phyloP scores from a whole-genome alignment of 2,113 vertebrate genomes.

The Pelmatolapia mariae region DNA sequence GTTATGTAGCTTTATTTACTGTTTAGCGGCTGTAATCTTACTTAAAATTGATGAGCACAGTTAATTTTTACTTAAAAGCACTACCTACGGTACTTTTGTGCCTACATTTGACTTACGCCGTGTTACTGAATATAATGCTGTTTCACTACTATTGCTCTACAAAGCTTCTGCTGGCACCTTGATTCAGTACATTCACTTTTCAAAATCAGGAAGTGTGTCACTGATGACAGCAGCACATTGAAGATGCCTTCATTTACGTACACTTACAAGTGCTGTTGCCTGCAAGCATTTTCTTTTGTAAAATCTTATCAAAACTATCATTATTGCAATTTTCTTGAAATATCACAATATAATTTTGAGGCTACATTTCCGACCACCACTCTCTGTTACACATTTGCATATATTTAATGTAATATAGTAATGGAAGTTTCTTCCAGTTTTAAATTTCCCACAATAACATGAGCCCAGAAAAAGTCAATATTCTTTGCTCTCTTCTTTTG shows the following conservation, averaged over 20 bases:
- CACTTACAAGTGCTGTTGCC: background rate
- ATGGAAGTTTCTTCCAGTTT: background rate
- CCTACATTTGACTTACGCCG: background rate
- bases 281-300: background rate
- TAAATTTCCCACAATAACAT: background rate
- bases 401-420: background rate
- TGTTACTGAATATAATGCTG: background rate
- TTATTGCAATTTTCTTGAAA: background rate
- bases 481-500: background rate
- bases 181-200: background rate
- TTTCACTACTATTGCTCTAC: background rate
- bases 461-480: background rate
- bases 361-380: background rate
- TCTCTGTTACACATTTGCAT: constrained; percentile 3
- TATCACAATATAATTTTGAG: background rate
- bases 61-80: rapidly evolving
- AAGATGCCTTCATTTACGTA: background rate
- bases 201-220: background rate
- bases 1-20: rapidly evolving
- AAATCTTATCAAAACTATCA: background rate
- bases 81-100: background rate
- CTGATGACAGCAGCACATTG: background rate
- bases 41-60: background rate
- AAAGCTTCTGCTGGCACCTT: background rate
- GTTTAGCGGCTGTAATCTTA: background rate